These are phyloP conservation scores for Dinothrombium tinctorium DNA, from an alignment of 1,140 invertebrate genomes.

Conservation along the genomic window DNA sequence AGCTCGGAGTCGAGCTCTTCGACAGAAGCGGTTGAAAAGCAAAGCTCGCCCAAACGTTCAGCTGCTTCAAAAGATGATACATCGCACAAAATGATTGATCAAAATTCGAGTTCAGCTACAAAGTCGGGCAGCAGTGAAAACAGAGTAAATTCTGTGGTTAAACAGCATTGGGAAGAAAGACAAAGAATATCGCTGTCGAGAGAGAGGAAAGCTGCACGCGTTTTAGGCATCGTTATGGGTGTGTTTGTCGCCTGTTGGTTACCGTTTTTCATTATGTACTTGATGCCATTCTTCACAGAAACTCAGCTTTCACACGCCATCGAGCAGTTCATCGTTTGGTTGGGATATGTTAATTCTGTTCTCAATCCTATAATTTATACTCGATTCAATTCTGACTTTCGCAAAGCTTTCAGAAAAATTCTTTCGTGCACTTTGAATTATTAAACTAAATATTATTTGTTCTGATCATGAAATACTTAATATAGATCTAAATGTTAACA, in stretches of 20 bases:
- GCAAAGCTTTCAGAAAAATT: constrained; percentile 15
- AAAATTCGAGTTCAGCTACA: no score
- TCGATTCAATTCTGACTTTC: constrained; percentile 23
- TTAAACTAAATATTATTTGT: no score
- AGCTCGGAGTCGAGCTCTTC: no score
- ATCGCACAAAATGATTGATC: no score
- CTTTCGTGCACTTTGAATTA: no score
- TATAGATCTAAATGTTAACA: no score
- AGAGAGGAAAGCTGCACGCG: constrained; percentile 54
- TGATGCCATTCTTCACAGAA: constrained; percentile 47
- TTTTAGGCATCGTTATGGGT: constrained; percentile 64
- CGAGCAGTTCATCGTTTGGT: constrained; percentile 57
- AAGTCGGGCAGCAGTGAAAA: no score
- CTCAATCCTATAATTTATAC: constrained; percentile 76
- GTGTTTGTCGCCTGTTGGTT: constrained; percentile 82
- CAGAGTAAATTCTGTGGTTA: no score
- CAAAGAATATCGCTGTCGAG: constrained; percentile 70
- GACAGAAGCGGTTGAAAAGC: no score
- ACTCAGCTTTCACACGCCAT: constrained; percentile 37
- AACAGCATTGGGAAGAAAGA: constrained; percentile 60
- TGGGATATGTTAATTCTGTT: constrained; percentile 73
- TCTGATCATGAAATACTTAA: no score
- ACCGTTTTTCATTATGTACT: constrained; percentile 77
- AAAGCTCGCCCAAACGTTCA: no score
- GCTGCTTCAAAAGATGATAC: no score